Evolutionary conservation across 1,140 invertebrate genomes (phyloP).

Genomic region (Drosophila lacteicornis): DNA sequence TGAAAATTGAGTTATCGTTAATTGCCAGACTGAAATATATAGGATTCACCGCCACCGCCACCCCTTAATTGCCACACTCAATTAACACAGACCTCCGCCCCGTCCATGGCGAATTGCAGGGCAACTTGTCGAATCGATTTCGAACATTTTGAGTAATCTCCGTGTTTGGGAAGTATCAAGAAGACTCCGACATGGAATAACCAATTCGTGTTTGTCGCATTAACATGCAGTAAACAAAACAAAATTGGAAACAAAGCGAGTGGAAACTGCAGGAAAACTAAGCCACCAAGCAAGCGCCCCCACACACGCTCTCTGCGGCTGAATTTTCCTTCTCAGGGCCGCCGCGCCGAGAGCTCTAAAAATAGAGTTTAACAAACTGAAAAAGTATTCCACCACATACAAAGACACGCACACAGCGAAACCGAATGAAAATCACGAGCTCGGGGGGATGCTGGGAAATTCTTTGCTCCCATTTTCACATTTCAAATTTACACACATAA

Average conservation of each 20-base stretch:
- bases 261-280: constrained; percentile 49
- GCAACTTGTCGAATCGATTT: constrained; percentile 41
- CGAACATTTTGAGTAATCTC: constrained; percentile 19
- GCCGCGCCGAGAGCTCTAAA: constrained; percentile 73
- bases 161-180: constrained; percentile 30
- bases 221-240: constrained; percentile 53
- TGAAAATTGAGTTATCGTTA: constrained; percentile 77
- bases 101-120: constrained; percentile 36
- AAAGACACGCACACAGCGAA: constrained; percentile 57
- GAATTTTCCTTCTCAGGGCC: constrained; percentile 65
- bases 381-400: constrained; percentile 83
- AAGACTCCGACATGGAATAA: constrained; percentile 34
- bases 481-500: constrained; percentile 47
- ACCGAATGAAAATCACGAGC: constrained; percentile 28
- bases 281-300: constrained; percentile 75
- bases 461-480: constrained; percentile 61
- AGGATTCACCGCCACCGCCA: constrained; percentile 14
- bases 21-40: constrained; percentile 47
- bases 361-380: constrained; percentile 83
- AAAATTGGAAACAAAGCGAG: constrained; percentile 36
- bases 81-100: constrained; percentile 55
- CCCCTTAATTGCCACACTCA: constrained; percentile 74
- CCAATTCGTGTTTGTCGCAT: constrained; percentile 67
- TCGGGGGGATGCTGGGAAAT: constrained; percentile 15
- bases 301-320: constrained; percentile 46